Evolutionary conservation across 2,113 vertebrate genomes (phyloP), one percentile per base, ranked within the genome.

Genomic region (Empidonax traillii): DNA sequence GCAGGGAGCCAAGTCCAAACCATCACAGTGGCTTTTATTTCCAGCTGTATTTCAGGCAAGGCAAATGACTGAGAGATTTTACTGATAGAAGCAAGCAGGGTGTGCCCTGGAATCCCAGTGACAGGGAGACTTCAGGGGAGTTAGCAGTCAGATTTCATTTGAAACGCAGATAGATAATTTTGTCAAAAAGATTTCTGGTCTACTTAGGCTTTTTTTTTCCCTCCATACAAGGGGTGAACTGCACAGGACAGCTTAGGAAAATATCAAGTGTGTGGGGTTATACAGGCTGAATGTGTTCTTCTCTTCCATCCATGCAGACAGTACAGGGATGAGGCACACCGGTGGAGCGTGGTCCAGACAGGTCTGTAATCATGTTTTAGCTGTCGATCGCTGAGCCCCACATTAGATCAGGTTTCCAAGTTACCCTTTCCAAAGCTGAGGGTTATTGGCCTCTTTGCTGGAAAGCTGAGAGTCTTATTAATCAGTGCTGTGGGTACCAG

Each of bases 381-480:
- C 20, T 52, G 24, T 31, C 4, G 2, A 19, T 31, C 0, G 0
- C 46, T 4, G 24, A 68, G 49, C 33, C 27, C 8, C 37, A 39
- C 14, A 0, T 41, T 1, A 44, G 22, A n/a, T 76, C 6, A 20
- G 24, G n/a, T 73, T 74, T 65, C 65, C 3, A 19, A 15, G 52
- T 43, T 58, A n/a, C 67, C 55, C 41, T 68, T 74, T 41, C 28
- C 43, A n/a, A 59, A 12, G 18, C 35, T 20, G 35, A 49, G 65
- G 18, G 30, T 51, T 86, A 41, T 66, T 37, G 37, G 19, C 35
- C 37, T 44, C 41, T 81, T 49, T n/a, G 23, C 28, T 28, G 55
- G 69, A 79, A 75, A 71, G 22, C 31, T 1, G 4, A 39, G 61
- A 43, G 52, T 39, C 71, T 84, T 16, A 3, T 24, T 76, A 23